Evolutionary conservation across 2,888 invertebrate species (phyloP).

Genomic region (Oscheius sp.): DNA sequence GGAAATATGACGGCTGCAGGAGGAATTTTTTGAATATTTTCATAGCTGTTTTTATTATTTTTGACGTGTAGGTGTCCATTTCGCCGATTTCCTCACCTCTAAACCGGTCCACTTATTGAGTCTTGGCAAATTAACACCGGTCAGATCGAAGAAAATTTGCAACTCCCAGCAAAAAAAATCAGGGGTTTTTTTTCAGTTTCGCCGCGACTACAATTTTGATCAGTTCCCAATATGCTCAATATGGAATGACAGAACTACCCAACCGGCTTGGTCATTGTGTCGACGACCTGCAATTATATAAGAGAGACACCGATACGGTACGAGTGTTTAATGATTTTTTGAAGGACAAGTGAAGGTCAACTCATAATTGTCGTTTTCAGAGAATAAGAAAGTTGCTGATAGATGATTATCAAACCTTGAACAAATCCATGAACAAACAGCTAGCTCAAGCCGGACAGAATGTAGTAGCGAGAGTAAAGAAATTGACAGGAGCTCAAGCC

Average conservation of each 20-base stretch:
- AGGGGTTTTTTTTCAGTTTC: conserved; percentile 47
- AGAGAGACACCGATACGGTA: conserved; percentile 64
- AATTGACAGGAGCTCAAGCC: conserved; percentile 59
- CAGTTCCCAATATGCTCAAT: conserved; percentile 65
- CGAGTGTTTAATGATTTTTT: neutral
- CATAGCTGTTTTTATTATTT: conserved; percentile 55
- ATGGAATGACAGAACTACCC: conserved; percentile 66
- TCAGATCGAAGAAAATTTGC: too few relatives aligned
- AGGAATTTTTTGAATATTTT: conserved; percentile 57
- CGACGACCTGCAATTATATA: conserved; percentile 66
- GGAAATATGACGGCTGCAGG: conserved; percentile 61
- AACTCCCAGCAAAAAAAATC: neutral
- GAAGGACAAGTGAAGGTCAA: conserved; percentile 15
- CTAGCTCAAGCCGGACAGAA: conserved; percentile 48
- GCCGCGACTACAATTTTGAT: conserved; percentile 63
- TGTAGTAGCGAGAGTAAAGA: conserved; percentile 61
- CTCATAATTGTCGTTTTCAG: too few relatives aligned
- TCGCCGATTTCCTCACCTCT: neutral
- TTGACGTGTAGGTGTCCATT: conserved; percentile 59
- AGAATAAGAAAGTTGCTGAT: conserved; percentile 62
- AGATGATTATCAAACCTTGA: conserved; percentile 62
- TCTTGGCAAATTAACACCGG: too few relatives aligned
- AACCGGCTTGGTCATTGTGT: conserved; percentile 64
- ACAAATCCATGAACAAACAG: conserved; percentile 50
- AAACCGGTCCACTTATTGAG: conserved; percentile 10